phyloP scores from a whole-genome alignment of 1,140 invertebrate genomes.

The Bombus difficillimus region DNA sequence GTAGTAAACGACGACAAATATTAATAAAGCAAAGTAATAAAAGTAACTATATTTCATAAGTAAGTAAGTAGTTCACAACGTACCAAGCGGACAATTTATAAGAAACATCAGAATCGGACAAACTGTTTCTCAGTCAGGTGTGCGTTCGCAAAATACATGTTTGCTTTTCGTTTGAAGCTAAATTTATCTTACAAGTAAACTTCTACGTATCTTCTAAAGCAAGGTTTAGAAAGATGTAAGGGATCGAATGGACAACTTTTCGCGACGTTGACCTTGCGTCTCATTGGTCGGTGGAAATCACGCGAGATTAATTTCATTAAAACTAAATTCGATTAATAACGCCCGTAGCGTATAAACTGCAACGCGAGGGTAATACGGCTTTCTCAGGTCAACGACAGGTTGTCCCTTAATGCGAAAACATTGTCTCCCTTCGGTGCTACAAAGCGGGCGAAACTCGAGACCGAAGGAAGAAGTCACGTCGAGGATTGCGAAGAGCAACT shows the following conservation, averaged over 20 bases:
- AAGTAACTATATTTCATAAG: too few species aligned
- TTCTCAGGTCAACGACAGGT: slow-evolving; percentile 54
- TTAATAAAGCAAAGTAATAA: too few species aligned
- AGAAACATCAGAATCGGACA: too few species aligned
- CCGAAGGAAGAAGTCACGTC: slow-evolving; percentile 65
- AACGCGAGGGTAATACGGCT: slow-evolving; percentile 11
- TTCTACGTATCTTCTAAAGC: fast-evolving
- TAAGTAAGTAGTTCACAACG: too few species aligned
- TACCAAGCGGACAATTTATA: too few species aligned
- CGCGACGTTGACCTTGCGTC: slow-evolving; percentile 9
- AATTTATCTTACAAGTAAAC: too few species aligned
- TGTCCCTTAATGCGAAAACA: slow-evolving; percentile 76
- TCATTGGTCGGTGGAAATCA: slow-evolving; percentile 43
- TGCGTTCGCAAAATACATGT: too few species aligned
- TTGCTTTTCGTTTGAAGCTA: too few species aligned
- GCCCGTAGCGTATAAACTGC: slow-evolving; percentile 48
- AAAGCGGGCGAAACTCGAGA: slow-evolving; percentile 35
- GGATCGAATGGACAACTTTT: neutral
- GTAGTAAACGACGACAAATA: too few species aligned
- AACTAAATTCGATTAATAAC: slow-evolving; percentile 69
- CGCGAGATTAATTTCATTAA: slow-evolving; percentile 64
- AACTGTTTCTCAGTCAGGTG: too few species aligned
- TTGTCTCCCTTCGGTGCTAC: slow-evolving; percentile 60
- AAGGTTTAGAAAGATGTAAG: neutral
- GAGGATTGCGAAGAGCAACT: slow-evolving; percentile 72